These are phyloP conservation scores for Epirrita christyi DNA, from an alignment of 2,888 invertebrate genomes.

Conservation along the genomic window DNA sequence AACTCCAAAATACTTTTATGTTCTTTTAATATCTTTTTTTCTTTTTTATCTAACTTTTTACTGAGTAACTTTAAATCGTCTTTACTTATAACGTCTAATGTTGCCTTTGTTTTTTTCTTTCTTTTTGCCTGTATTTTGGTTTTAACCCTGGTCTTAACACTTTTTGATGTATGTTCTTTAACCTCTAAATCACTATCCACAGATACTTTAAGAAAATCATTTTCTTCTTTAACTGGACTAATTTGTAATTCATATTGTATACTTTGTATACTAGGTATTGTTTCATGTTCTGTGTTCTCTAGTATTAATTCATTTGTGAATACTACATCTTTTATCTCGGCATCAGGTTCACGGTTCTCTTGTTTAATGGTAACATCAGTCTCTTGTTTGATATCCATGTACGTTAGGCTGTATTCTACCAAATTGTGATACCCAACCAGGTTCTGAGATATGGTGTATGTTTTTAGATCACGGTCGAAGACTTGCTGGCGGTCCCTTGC, in stretches of 20 bases:
- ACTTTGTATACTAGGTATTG: not conserved
- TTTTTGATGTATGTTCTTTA: not conserved
- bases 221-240: too few relatives aligned
- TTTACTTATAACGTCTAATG: not conserved
- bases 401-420: too few relatives aligned
- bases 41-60: not conserved
- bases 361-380: too few relatives aligned
- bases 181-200: not conserved
- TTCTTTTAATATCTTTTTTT: not conserved
- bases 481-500: not conserved
- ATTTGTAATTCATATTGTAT: not conserved
- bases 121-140: too few relatives aligned
- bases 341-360: too few relatives aligned
- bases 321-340: too few relatives aligned
- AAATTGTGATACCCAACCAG: too few relatives aligned
- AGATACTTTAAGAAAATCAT: not conserved
- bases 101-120: not conserved
- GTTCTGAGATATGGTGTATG: too few relatives aligned
- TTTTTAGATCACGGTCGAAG: too few relatives aligned
- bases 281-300: not conserved
- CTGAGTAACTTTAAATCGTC: not conserved
- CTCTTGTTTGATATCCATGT: not conserved
- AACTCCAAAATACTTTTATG: not conserved
- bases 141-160: not conserved
- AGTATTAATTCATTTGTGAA: not conserved